phyloP scores from a whole-genome alignment of 2,797 vertebrate genomes.

The Lindbergichthys nudifrons region DNA sequence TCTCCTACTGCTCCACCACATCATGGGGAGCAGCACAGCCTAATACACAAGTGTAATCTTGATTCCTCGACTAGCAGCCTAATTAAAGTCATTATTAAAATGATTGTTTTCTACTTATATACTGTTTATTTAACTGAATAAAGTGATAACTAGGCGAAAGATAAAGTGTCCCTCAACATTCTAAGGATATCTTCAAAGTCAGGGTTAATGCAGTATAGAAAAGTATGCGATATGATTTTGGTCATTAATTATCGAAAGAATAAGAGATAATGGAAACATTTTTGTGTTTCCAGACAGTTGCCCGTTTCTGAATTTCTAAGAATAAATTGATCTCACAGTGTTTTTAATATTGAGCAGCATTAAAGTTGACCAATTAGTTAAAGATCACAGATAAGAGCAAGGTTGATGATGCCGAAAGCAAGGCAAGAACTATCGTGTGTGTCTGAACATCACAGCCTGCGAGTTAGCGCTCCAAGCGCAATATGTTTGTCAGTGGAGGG shows the following conservation, averaged over 20 bases:
- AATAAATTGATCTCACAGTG: background rate
- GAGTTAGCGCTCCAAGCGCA: background rate
- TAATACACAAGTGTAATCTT: slow-evolving; percentile 58
- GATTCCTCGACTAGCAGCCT: slow-evolving; percentile 6
- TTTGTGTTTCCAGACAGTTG: background rate
- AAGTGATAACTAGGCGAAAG: too few species aligned
- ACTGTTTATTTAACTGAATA: too few species aligned
- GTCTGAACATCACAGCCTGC: background rate
- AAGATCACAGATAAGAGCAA: rapidly evolving
- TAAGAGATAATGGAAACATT: background rate
- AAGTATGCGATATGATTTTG: too few species aligned
- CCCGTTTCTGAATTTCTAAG: background rate
- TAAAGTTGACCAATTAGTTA: background rate
- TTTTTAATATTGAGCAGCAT: background rate
- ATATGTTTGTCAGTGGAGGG: background rate
- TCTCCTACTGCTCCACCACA: slow-evolving; percentile 44
- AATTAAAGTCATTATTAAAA: background rate
- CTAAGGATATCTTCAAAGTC: background rate
- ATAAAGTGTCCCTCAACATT: background rate
- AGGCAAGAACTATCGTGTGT: background rate
- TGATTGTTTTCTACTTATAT: background rate
- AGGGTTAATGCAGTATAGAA: too few species aligned
- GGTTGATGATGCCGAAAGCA: background rate
- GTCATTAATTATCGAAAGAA: background rate
- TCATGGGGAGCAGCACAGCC: slow-evolving; percentile 29